Conservation (phyloP, 2,888 invertebrate species). For the Cantharis rufa region DNA sequence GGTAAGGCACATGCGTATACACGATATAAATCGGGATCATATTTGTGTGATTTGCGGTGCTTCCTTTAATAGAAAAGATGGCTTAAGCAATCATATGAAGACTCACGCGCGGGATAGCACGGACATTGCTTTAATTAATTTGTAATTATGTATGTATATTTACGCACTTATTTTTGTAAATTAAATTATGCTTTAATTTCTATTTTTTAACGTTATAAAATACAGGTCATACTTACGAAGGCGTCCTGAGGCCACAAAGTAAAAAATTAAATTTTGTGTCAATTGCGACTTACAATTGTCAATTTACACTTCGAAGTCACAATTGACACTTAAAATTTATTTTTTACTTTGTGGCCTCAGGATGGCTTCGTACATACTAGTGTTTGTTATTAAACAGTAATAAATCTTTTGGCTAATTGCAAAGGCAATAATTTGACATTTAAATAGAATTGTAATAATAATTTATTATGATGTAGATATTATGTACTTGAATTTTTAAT, state of each 20-base stretch:
- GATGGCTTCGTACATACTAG: too few species aligned
- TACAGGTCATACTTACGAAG: too few species aligned
- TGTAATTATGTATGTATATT: constrained; percentile 1
- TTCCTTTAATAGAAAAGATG: constrained; percentile 63
- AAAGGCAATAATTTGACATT: not conserved
- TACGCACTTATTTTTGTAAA: not conserved
- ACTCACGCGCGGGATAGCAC: constrained; percentile 52
- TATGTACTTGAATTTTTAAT: too few species aligned
- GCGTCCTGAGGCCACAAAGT: too few species aligned
- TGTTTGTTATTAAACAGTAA: not conserved
- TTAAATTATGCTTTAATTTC: not conserved
- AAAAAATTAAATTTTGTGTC: too few species aligned
- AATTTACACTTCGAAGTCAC: too few species aligned
- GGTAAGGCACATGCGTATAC: constrained; percentile 68
- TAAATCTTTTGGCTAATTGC: not conserved
- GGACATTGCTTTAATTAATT: constrained; percentile 21
- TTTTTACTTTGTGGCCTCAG: too few species aligned
- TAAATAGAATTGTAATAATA: not conserved
- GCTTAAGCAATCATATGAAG: constrained; percentile 63
- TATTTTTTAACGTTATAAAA: not conserved
- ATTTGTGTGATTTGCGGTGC: constrained; percentile 67
- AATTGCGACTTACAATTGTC: too few species aligned
- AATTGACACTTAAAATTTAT: too few species aligned
- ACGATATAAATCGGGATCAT: constrained; percentile 58
- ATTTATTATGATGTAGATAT: too few species aligned